Conservation (phyloP, 2,113 vertebrate species). For the Elaphurus davidianus region DNA sequence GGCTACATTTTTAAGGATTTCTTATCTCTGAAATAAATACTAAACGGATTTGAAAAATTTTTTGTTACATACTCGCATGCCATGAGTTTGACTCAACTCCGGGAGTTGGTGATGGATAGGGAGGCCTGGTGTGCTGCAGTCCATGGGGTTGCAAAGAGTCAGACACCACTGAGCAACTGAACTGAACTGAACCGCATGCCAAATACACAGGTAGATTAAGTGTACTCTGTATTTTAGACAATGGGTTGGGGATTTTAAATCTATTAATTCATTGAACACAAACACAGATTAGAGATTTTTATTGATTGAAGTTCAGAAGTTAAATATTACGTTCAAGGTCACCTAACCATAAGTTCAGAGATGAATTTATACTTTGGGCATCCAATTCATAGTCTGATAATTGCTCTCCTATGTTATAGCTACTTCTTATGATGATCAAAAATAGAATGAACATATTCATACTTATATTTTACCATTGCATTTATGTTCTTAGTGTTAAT, state of each 20-base stretch:
- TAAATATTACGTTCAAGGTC: neutral
- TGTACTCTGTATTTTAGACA: neutral
- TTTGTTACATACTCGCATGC: neutral
- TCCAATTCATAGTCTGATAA: neutral
- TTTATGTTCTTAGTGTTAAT: neutral
- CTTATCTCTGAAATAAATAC: neutral
- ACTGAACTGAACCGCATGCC: neutral
- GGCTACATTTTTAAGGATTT: neutral
- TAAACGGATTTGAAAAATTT: neutral
- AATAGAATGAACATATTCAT: neutral
- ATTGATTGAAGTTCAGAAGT: neutral
- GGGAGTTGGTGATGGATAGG: neutral
- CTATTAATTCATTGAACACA: neutral
- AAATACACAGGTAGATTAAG: neutral
- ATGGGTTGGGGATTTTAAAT: neutral
- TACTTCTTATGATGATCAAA: neutral
- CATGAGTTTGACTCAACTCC: neutral
- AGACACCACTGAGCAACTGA: neutral
- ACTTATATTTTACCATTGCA: neutral
- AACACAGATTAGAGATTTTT: neutral
- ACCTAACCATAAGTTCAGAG: neutral
- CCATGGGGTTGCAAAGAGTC: fast-evolving
- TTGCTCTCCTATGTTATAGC: neutral
- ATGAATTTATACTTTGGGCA: neutral
- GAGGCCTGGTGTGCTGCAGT: neutral